Evolutionary conservation across 1,140 invertebrate genomes (phyloP).

Genomic region (Drosophila truncata): DNA sequence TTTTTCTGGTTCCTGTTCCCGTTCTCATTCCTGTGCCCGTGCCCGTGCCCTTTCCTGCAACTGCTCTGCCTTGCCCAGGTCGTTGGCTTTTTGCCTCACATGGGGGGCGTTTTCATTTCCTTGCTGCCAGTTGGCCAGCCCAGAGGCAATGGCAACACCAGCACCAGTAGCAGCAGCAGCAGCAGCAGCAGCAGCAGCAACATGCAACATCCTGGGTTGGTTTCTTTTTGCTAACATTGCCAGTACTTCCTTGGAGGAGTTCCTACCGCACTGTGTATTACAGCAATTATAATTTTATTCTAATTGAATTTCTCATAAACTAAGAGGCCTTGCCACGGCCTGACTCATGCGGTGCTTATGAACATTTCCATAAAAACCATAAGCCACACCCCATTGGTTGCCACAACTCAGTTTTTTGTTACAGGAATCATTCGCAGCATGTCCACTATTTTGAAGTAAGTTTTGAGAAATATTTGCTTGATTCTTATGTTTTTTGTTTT

Average conservation of each 20-base stretch:
- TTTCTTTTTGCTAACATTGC: constrained; percentile 9
- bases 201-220: constrained; percentile 47
- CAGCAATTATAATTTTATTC: constrained; percentile 70
- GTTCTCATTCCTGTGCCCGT: not conserved
- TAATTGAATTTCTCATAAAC: constrained; percentile 75
- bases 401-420: not conserved
- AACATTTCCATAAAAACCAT: constrained; percentile 23
- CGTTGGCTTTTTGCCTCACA: constrained; percentile 78
- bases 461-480: too few relatives aligned
- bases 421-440: too few relatives aligned
- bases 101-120: constrained; percentile 79
- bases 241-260: constrained; percentile 9
- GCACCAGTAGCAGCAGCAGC: constrained; percentile 48
- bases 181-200: constrained; percentile 31
- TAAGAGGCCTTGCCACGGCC: constrained; percentile 43
- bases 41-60: constrained; percentile 4
- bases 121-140: constrained; percentile 58
- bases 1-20: constrained; percentile 31
- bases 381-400: constrained; percentile 23
- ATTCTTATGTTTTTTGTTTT: too few relatives aligned
- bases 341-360: constrained; percentile 33
- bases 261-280: constrained; percentile 18
- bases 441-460: too few relatives aligned
- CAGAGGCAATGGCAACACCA: constrained; percentile 55
- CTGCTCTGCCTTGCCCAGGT: constrained; percentile 55